Percentiles rank a stretch among this genome's conserved stretches.
phyloP scores from a whole-genome alignment of 2,888 invertebrate genomes.

The Merodon equestris region DNA sequence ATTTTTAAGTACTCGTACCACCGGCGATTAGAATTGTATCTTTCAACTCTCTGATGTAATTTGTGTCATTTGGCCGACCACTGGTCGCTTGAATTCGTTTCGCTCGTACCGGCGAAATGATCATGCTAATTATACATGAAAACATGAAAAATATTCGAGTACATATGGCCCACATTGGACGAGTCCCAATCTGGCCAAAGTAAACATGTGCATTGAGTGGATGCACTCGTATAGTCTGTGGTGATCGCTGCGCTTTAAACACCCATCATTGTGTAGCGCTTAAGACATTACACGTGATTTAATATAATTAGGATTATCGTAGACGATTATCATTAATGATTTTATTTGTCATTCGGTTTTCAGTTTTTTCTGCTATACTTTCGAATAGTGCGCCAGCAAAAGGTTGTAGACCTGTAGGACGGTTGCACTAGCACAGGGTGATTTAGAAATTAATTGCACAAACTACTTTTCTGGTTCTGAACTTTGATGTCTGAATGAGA shows the following conservation, averaged over 20 bases:
- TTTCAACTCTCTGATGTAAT: slow-evolving; percentile 50
- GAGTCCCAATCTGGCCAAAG: no score
- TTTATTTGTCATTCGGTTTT: slow-evolving; percentile 3
- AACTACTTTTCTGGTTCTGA: no score
- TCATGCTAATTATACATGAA: slow-evolving; percentile 59
- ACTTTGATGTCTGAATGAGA: no score
- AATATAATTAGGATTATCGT: slow-evolving; percentile 57
- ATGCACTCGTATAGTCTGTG: no score
- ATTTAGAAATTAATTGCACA: neutral
- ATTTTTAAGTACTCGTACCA: slow-evolving; percentile 12
- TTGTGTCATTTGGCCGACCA: slow-evolving; percentile 33
- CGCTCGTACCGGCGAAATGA: slow-evolving; percentile 58
- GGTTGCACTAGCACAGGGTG: slow-evolving; percentile 20
- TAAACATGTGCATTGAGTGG: no score
- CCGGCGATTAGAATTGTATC: slow-evolving; percentile 42
- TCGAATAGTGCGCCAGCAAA: neutral
- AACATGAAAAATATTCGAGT: slow-evolving; percentile 8
- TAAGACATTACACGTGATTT: slow-evolving; percentile 42
- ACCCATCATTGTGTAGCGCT: no score
- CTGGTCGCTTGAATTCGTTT: slow-evolving; percentile 27
- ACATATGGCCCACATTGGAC: neutral
- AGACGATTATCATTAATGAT: slow-evolving; percentile 45
- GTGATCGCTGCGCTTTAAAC: no score
- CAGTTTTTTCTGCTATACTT: slow-evolving; percentile 5
- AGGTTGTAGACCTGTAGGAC: slow-evolving; percentile 20